Percentiles rank a stretch among this genome's conserved stretches.
Evolutionary conservation across 2,797 vertebrate genomes (phyloP).

Genomic region (Diglossa cyanea): DNA sequence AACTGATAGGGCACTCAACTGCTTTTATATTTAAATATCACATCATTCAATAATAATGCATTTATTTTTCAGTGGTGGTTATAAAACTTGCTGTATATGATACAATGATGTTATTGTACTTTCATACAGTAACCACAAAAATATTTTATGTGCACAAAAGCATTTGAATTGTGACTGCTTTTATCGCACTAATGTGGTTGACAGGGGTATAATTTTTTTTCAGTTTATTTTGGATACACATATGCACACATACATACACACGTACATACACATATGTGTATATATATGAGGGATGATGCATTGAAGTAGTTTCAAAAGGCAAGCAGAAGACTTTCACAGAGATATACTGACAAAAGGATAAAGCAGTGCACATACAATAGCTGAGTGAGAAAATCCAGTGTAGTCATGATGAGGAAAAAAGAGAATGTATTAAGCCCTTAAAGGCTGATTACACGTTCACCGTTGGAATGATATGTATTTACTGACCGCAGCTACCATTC

Average conservation of each 20-base stretch:
- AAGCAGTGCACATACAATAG: conserved; percentile 27
- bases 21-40: conserved; percentile 74
- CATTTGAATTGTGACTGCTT: neutral
- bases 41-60: conserved; percentile 72
- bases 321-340: conserved; percentile 19
- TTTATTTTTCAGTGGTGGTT: conserved; percentile 51
- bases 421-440: conserved; percentile 2
- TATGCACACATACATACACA: neutral
- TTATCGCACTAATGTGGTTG: accelerated
- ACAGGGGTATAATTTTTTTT: neutral
- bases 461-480: conserved; percentile 12
- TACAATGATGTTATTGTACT: neutral
- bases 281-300: neutral
- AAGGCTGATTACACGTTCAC: neutral
- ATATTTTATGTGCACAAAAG: neutral
- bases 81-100: conserved; percentile 30
- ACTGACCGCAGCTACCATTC: neutral
- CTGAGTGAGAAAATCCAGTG: conserved; percentile 7
- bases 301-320: neutral
- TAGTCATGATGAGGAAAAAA: neutral
- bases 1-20: conserved; percentile 76
- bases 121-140: neutral
- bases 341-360: neutral
- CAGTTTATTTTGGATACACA: neutral
- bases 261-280: too few relatives aligned